phyloP scores from a whole-genome alignment of 2,113 vertebrate genomes.

The Lasiurus cinereus region DNA sequence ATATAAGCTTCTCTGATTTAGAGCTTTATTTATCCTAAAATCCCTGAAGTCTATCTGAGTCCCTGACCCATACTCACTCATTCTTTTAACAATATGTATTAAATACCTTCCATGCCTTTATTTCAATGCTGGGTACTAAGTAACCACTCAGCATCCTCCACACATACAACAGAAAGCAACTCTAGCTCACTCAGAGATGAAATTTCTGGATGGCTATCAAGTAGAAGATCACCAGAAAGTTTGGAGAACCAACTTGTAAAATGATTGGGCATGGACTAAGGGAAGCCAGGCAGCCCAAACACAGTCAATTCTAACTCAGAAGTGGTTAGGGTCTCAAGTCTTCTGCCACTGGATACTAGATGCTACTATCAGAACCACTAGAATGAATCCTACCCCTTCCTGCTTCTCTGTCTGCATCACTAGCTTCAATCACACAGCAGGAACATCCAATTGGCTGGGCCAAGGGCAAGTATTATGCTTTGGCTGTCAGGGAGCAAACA shows the following conservation, averaged over 20 bases:
- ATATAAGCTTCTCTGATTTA: conserved; percentile 9
- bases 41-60: neutral
- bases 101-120: neutral
- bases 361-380: neutral
- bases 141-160: neutral
- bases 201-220: neutral
- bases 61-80: neutral
- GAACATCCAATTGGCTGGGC: neutral
- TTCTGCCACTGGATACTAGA: neutral
- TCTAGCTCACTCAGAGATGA: neutral
- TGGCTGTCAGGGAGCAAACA: neutral
- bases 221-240: neutral
- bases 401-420: neutral
- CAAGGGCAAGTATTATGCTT: neutral
- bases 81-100: neutral
- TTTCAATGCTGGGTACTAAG: neutral
- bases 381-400: neutral
- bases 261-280: neutral
- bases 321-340: neutral
- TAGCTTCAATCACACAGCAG: neutral
- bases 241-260: neutral
- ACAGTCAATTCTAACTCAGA: neutral
- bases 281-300: neutral
- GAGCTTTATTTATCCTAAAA: neutral
- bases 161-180: neutral